Percentiles rank a stretch among this genome's conserved stretches.
phyloP scores from a whole-genome alignment of 2,113 vertebrate species.

The Centropristis striata region DNA sequence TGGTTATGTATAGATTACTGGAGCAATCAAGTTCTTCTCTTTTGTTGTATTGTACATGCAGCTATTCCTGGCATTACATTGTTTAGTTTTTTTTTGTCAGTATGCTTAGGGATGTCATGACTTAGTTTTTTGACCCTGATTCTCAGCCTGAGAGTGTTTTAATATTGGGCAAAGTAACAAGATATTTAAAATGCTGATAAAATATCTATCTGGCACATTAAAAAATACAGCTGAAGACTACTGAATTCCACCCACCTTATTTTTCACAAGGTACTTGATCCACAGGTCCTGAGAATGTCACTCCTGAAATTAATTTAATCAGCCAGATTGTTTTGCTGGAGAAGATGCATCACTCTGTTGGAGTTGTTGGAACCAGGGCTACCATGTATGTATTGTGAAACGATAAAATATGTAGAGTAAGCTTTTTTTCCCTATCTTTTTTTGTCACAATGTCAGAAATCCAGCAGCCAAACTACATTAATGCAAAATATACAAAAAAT shows the following conservation, averaged over 20 bases:
- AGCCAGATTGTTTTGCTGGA: not conserved
- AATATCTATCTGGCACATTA: not conserved
- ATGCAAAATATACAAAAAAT: no score
- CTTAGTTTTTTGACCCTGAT: not conserved
- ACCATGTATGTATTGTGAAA: no score
- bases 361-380: not conserved
- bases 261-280: not conserved
- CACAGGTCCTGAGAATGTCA: not conserved
- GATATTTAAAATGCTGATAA: not conserved
- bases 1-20: constrained; percentile 19
- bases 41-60: not conserved
- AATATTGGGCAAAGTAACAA: not conserved
- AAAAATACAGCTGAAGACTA: not conserved
- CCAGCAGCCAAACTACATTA: no score
- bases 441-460: no score
- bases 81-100: not conserved
- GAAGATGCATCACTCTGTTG: not conserved
- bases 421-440: no score
- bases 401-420: no score
- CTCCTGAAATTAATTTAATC: not conserved
- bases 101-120: not conserved
- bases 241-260: not conserved
- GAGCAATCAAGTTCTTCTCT: not conserved
- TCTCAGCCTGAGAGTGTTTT: not conserved
- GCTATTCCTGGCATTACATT: not conserved